phyloP scores from a whole-genome alignment of 2,797 vertebrate genomes.

The Amblyopsis hoosieri region DNA sequence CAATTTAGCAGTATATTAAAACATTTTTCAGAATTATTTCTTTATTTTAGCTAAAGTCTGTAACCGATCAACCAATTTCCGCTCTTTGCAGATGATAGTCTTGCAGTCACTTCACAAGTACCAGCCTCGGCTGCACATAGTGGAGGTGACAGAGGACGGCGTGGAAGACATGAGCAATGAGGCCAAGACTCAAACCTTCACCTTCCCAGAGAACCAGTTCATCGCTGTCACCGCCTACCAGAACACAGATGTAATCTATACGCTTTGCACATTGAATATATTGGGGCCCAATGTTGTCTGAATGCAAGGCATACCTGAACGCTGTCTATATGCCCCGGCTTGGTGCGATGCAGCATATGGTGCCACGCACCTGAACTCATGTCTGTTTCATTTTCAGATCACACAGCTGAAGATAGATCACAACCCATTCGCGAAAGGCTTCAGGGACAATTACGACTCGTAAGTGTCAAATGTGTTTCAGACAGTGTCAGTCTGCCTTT shows the following conservation, averaged over 20 bases:
- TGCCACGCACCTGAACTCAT: not conserved
- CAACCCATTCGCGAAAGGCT: conserved; percentile 98
- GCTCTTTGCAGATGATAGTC: conserved; percentile 90
- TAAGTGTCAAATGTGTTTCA: conserved; percentile 75
- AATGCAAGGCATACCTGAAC: too few relatives aligned
- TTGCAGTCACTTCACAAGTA: conserved; percentile 97
- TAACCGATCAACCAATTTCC: not conserved
- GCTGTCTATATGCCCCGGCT: not conserved
- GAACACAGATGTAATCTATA: conserved; percentile 91
- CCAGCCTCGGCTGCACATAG: conserved; percentile 94
- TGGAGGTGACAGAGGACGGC: conserved; percentile 95
- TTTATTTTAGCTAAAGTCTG: too few relatives aligned
- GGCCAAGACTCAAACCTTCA: conserved; percentile 93
- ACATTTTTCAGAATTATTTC: too few relatives aligned
- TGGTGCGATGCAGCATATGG: not conserved
- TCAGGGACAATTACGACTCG: conserved; percentile 99
- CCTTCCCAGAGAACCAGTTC: conserved; percentile 97
- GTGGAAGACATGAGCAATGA: conserved; percentile 94
- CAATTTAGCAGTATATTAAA: not conserved
- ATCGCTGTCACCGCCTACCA: conserved; percentile 98
- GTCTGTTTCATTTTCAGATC: conserved; percentile 80
- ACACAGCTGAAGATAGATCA: conserved; percentile 99
- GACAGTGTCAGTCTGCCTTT: not conserved
- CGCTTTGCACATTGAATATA: conserved; percentile 8
- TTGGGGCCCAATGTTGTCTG: conserved; percentile 5